Percentiles rank a stretch among this genome's conserved stretches.
These are phyloP conservation scores for Aphelenchoides avenae DNA, from an alignment of 1,140 invertebrate species.

Conservation along the genomic window DNA sequence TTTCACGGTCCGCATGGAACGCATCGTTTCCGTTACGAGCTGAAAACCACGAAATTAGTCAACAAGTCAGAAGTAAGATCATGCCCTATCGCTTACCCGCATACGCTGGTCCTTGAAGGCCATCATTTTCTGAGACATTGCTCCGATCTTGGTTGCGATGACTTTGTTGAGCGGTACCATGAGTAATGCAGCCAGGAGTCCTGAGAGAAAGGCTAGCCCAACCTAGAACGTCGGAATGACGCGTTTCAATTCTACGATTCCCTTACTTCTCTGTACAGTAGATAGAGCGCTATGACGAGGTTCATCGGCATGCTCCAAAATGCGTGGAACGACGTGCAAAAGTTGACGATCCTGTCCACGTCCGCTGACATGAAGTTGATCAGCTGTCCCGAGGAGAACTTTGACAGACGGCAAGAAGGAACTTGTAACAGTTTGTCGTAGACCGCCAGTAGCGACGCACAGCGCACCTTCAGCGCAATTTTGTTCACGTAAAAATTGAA, in stretches of 20 bases:
- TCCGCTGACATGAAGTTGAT: conserved; percentile 96
- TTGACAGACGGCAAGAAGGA: conserved; percentile 45
- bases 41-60: too few relatives aligned
- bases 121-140: conserved; percentile 83
- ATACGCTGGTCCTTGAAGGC: conserved; percentile 82
- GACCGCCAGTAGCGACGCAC: conserved; percentile 71
- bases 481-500: conserved; percentile 82
- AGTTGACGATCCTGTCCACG: conserved; percentile 86
- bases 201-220: conserved; percentile 82
- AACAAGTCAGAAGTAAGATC: too few relatives aligned
- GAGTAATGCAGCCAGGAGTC: conserved; percentile 76
- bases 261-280: conserved; percentile 61
- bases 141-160: conserved; percentile 82
- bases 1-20: conserved; percentile 82
- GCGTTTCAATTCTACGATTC: conserved; percentile 55
- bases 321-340: conserved; percentile 86
- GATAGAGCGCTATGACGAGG: conserved; percentile 61
- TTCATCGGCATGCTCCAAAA: conserved; percentile 93
- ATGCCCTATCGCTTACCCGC: conserved; percentile 62
- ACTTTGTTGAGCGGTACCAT: conserved; percentile 89
- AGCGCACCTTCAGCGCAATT: conserved; percentile 75
- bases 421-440: conserved; percentile 73
- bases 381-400: conserved; percentile 61
- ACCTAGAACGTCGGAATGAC: conserved; percentile 67
- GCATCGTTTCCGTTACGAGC: conserved; percentile 77